Evolutionary conservation across 2,113 vertebrate genomes (phyloP).

Genomic region (Crotophaga sulcirostris): DNA sequence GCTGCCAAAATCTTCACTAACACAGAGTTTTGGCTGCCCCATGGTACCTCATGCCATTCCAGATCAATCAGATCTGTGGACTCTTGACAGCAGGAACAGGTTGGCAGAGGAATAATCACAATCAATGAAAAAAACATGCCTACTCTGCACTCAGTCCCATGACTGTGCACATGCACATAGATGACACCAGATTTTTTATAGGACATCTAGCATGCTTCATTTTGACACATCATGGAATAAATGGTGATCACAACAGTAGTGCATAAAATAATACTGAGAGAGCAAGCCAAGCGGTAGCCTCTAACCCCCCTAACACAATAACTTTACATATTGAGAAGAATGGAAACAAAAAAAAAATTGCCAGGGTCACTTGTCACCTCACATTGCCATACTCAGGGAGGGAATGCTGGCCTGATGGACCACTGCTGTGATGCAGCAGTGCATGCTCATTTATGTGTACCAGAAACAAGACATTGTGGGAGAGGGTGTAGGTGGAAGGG

Average conservation of each 20-base stretch:
- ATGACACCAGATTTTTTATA: background rate
- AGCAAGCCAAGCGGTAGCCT: background rate
- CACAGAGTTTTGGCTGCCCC: background rate
- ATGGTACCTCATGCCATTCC: background rate
- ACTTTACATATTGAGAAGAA: background rate
- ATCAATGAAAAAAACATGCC: background rate
- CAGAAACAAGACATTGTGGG: background rate
- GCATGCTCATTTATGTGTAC: fast-evolving
- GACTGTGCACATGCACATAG: background rate
- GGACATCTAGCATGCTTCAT: background rate
- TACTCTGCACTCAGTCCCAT: background rate
- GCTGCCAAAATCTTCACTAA: background rate
- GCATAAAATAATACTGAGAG: background rate
- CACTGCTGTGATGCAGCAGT: background rate
- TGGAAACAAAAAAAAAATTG: background rate
- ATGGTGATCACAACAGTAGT: background rate
- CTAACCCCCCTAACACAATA: background rate
- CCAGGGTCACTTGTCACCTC: background rate
- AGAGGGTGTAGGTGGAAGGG: background rate
- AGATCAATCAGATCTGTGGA: background rate
- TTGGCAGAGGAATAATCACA: background rate
- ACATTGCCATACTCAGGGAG: background rate
- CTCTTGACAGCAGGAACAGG: background rate
- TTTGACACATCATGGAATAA: background rate
- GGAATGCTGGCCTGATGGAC: background rate